Evolutionary conservation across 2,113 vertebrate genomes (phyloP).

Genomic region (Cyprinodon brontotheroides): DNA sequence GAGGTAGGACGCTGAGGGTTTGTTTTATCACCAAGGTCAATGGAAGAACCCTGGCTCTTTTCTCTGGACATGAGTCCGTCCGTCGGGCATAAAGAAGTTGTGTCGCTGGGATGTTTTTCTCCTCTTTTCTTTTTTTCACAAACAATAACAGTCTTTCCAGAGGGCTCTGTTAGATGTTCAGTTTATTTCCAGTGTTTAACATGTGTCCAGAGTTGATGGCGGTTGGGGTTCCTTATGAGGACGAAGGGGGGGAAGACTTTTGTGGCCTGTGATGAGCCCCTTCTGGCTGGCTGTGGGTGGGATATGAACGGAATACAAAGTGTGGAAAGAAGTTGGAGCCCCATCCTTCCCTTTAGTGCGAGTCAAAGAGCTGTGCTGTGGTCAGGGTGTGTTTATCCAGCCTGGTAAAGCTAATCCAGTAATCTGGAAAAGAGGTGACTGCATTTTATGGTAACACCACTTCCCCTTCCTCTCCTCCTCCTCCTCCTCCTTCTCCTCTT

Average conservation of each 20-base stretch:
- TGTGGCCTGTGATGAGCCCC: slow-evolving; percentile 63
- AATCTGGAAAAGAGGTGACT: slow-evolving; percentile 61
- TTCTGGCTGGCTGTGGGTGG: slow-evolving; percentile 36
- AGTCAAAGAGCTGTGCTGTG: slow-evolving; percentile 28
- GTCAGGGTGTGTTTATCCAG: slow-evolving; percentile 52
- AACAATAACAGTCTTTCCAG: slow-evolving; percentile 21
- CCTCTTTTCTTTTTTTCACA: background rate
- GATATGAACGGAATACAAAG: slow-evolving; percentile 56
- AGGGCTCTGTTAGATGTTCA: slow-evolving; percentile 12
- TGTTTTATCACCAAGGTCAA: slow-evolving; percentile 53
- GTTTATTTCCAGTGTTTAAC: background rate
- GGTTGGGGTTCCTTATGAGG: slow-evolving; percentile 22
- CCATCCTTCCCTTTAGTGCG: slow-evolving; percentile 28
- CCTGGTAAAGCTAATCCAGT: slow-evolving; percentile 62
- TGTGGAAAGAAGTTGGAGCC: slow-evolving; percentile 44
- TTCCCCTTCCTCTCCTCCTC: slow-evolving; percentile 29
- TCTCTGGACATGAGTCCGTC: slow-evolving; percentile 47
- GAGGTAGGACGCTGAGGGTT: slow-evolving; percentile 47
- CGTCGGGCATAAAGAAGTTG: slow-evolving; percentile 65
- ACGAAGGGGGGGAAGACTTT: slow-evolving; percentile 37
- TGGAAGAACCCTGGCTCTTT: slow-evolving; percentile 16
- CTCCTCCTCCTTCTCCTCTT: slow-evolving; percentile 33
- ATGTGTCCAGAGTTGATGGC: background rate
- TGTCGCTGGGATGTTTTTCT: slow-evolving; percentile 53
- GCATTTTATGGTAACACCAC: slow-evolving; percentile 58